phyloP scores from a whole-genome alignment of 1,140 invertebrate genomes.

The Geopemphigus sp. region DNA sequence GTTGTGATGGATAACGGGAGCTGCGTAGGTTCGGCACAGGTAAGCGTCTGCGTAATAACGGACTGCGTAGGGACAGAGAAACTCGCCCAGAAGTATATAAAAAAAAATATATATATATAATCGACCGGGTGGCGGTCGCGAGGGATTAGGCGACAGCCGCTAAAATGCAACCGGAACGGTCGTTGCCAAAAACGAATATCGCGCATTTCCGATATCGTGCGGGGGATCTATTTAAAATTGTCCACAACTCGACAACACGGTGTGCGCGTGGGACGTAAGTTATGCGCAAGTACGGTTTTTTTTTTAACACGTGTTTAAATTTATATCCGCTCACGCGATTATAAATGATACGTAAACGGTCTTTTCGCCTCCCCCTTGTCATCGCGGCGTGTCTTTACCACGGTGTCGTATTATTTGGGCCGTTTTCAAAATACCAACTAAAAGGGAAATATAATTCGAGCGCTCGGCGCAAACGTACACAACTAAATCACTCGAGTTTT shows the following conservation, averaged over 20 bases:
- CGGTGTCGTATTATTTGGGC: background rate
- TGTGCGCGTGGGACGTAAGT: no score
- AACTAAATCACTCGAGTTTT: no score
- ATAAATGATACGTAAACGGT: background rate
- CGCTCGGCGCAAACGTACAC: no score
- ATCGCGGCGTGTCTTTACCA: no score
- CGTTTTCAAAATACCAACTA: slow-evolving; percentile 1
- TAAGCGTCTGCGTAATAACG: background rate
- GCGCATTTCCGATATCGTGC: background rate
- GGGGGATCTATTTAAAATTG: background rate
- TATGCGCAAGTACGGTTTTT: background rate
- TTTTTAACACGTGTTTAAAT: background rate
- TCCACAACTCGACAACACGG: background rate
- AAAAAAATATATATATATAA: no score
- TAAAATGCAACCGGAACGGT: background rate
- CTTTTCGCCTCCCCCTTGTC: background rate
- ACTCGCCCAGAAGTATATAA: slow-evolving; percentile 26
- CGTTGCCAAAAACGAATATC: slow-evolving; percentile 15
- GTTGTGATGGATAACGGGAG: no score
- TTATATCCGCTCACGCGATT: background rate
- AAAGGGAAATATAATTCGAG: background rate
- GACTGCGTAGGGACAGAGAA: background rate
- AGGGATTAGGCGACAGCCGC: background rate
- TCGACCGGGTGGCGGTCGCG: no score
- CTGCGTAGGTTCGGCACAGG: slow-evolving; percentile 20